A percentile compares a stretch with the other conserved stretches of the same genome.
Evolutionary conservation across 2,888 invertebrate species (phyloP).

Genomic region (Monoplex corrugatus): DNA sequence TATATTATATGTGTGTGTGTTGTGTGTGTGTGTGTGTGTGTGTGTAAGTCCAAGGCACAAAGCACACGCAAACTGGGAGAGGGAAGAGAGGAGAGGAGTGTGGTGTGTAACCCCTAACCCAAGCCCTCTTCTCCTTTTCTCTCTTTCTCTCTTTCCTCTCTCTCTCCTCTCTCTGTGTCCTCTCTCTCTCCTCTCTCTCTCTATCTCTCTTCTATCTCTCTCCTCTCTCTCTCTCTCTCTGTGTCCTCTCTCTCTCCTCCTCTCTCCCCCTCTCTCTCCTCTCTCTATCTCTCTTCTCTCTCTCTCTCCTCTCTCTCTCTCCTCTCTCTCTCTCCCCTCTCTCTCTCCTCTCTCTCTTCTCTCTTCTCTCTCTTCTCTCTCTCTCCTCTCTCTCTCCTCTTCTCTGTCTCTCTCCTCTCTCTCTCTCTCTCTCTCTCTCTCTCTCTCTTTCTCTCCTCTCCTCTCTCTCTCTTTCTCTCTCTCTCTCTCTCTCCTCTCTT

Average conservation of each 20-base stretch:
- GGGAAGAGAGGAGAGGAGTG: no score
- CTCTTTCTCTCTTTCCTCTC: conserved; percentile 24
- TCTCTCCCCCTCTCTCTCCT: conserved; percentile 29
- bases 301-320: neutral
- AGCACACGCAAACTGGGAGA: no score
- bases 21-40: no score
- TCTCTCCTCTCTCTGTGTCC: neutral
- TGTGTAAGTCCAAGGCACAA: no score
- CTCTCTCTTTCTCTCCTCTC: neutral
- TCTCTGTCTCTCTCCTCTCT: neutral
- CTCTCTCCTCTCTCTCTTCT: no score
- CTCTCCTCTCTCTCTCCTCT: neutral
- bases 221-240: neutral
- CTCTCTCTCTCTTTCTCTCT: neutral
- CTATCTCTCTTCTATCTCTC: neutral
- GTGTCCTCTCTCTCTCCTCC: conserved; percentile 22
- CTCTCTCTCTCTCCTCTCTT: neutral
- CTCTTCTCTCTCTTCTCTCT: neutral
- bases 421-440: neutral
- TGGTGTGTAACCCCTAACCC: no score
- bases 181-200: neutral
- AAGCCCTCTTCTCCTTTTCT: neutral
- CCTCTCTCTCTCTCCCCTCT: neutral
- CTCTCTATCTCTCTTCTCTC: neutral
- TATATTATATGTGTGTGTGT: no score